A percentile compares a stretch with the other conserved stretches of the same genome.
phyloP scores from a whole-genome alignment of 1,140 invertebrate genomes.

The Ips typographus region DNA sequence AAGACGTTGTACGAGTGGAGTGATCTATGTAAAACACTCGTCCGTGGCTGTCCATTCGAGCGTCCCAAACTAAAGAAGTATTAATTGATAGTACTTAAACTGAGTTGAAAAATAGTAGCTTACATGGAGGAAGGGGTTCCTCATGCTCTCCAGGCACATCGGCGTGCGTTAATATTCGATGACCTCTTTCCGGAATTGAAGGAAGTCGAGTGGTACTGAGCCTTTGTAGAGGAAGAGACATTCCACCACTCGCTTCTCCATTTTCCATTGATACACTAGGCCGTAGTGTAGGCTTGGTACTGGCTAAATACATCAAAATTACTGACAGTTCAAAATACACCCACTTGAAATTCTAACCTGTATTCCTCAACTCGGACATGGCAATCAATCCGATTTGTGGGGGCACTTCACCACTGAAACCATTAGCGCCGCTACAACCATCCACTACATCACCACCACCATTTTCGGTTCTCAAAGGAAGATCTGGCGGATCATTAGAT shows the following conservation, averaged over 20 bases:
- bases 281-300: slow-evolving; percentile 35
- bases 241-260: slow-evolving; percentile 48
- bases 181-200: slow-evolving; percentile 74
- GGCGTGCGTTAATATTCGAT: slow-evolving; percentile 63
- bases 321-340: neutral
- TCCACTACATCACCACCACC: neutral
- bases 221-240: slow-evolving; percentile 67
- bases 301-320: slow-evolving; percentile 11
- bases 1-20: slow-evolving; percentile 87
- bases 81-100: neutral
- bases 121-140: slow-evolving; percentile 82
- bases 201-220: slow-evolving; percentile 75
- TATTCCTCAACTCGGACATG: slow-evolving; percentile 36
- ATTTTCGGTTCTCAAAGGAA: slow-evolving; percentile 38
- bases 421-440: neutral
- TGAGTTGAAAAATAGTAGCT: slow-evolving; percentile 42
- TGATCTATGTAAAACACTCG: slow-evolving; percentile 93
- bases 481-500: slow-evolving; percentile 44
- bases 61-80: slow-evolving; percentile 75
- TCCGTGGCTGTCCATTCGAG: slow-evolving; percentile 88
- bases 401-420: slow-evolving; percentile 29
- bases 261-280: slow-evolving; percentile 40
- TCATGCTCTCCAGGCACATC: slow-evolving; percentile 65
- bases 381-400: slow-evolving; percentile 42
- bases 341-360: slow-evolving; percentile 34